Evolutionary conservation across 2,113 vertebrate genomes (phyloP).

Genomic region (Paradisaea rubra): DNA sequence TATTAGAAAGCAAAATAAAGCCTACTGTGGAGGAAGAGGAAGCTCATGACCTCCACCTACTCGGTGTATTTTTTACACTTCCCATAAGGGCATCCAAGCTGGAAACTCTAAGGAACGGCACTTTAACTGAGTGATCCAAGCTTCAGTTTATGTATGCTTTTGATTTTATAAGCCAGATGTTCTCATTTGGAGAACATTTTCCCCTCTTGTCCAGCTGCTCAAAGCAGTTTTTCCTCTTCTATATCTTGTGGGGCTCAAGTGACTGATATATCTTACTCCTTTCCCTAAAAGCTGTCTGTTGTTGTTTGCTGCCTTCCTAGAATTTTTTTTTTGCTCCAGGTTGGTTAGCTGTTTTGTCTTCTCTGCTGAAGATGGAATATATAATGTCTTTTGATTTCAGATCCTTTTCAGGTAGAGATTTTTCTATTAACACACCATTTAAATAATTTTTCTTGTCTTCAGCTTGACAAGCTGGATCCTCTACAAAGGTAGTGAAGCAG

Average conservation of each 20-base stretch:
- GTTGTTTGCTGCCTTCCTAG: background rate
- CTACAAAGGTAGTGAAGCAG: background rate
- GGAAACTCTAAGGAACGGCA: background rate
- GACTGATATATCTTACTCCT: background rate
- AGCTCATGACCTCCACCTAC: background rate
- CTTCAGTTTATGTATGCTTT: background rate
- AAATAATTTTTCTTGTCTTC: background rate
- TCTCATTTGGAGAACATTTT: background rate
- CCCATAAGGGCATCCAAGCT: background rate
- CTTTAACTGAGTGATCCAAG: background rate
- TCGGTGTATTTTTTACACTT: background rate
- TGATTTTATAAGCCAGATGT: background rate
- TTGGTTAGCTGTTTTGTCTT: background rate
- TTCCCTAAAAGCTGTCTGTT: background rate
- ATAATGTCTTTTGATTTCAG: background rate
- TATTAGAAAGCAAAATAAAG: background rate
- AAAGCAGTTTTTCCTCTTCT: background rate
- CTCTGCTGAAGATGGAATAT: background rate
- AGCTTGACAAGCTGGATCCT: background rate
- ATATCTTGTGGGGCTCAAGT: background rate
- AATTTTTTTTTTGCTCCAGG: background rate
- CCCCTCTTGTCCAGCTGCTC: background rate
- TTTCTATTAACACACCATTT: background rate
- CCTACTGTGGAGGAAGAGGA: background rate
- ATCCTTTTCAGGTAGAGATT: background rate